Base-by-base conservation (phyloP, 2,113 vertebrate genomes). In the Hemiprocne comata region DNA sequence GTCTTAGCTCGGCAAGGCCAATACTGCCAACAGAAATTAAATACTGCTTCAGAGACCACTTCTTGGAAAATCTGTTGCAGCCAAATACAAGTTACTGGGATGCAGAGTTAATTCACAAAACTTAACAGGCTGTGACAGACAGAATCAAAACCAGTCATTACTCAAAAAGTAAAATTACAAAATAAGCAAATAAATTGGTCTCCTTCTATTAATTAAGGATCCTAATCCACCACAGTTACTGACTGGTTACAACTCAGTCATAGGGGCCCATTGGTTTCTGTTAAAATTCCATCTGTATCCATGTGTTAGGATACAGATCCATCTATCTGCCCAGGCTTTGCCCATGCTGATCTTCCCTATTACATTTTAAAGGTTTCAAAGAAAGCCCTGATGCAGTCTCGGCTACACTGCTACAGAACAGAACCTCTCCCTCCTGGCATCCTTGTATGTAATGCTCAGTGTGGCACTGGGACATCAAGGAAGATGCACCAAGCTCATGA, bases 381-480 rank as follows among this genome's bases (percentile, higher is more conserved):
- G 10, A 65, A 78, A 79, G 40, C 4, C 62, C 17, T 54, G 53
- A 61, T 13, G 28, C 64, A 44, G n/a, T 10, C 67, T 31, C 25
- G 42, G 85, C 69, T 36, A 18, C 12, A 5, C 29, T 16, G 3
- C 31, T 17, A 14, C 28, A 71, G 53, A 82, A 40, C 17, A 80
- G 46, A 62, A 20, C 19, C 71, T 33, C 11, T 44, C 61, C 24
- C 18, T 78, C n/a, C 73, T 12, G 29, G 13, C 1, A 3, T n/a
- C 24, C 46, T 21, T 2, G 3, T 11, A 1, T 0, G 5, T 10
- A 46, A 40, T 1, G 4, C n/a, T 46, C 75, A 15, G 17, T 6
- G 19, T 38, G 38, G n/a, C 36, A 11, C 44, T 60, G 54, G n/a
- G 36, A 38, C 69, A 36, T 31, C 0, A 7, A 62, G 28, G 26